Base-by-base conservation (phyloP, 2,113 vertebrate species). In the Rallus limicola region DNA sequence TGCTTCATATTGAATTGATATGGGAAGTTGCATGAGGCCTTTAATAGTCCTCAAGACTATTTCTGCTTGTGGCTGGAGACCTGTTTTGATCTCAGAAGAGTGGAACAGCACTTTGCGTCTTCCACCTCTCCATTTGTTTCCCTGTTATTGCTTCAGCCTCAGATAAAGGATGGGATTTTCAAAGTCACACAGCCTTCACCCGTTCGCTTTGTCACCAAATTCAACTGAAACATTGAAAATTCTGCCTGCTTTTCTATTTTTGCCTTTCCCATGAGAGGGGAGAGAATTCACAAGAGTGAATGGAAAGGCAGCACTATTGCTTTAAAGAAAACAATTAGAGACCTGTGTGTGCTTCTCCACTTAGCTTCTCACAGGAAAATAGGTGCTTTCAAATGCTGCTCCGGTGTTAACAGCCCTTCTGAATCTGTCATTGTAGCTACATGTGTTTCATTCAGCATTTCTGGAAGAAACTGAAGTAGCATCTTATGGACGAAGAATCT, bases 401-500 rank as follows among this genome's bases (percentile, higher is more conserved):
- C 81, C 82, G 34, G 33, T 96, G 84, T 93, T 79, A 95, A 94
- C 67, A 90, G 89, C 95, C 80, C 86, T 92, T 91, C 63, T 87
- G 25, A 80, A 68, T 83, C 86, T 84, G 53, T 36, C 71, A 50
- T 71, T 90, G 81, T 89, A 72, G 17, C 65, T 84, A 10, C 4
- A 18, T n/a, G 67, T 26, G 77, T 85, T 89, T 79, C 83, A 84
- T 83, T 94, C 88, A 85, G 78, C 80, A 40, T 64, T 77, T 79
- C 34, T 2, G 5, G 53, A 82, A 85, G 86, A 76, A 82, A 75
- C 62, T 14, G 48, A 91, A 96, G 92, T 79, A 89, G 59, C 84
- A 82, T 96, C 95, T 95, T 82, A 18, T 31, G 75, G 87, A 92
- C 91, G 71, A 95, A 96, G 95, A 83, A 87, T 78, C 89, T 87